These are phyloP conservation scores for Drosophila mojavensis DNA, from an alignment of 1,140 invertebrate genomes.

Conservation along the genomic window DNA sequence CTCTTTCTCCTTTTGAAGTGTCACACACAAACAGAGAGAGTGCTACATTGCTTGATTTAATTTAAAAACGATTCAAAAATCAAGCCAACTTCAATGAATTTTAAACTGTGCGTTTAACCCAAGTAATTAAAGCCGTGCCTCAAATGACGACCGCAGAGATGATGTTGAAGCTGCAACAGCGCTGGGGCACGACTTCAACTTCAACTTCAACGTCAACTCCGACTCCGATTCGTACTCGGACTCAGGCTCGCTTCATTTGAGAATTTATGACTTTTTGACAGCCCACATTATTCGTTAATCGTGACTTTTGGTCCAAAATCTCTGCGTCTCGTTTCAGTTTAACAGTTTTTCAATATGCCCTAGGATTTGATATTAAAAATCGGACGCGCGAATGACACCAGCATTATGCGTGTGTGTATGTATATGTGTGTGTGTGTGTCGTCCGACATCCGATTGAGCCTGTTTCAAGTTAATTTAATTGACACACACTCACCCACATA, in stretches of 20 bases:
- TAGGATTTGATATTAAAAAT: conserved; percentile 71
- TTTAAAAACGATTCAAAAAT: conserved; percentile 82
- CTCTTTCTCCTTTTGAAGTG: neutral
- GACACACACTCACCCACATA: conserved; percentile 61
- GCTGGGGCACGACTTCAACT: conserved; percentile 47
- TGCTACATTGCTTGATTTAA: conserved; percentile 65
- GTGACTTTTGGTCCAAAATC: conserved; percentile 74
- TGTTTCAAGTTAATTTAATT: no score
- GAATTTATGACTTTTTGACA: conserved; percentile 82
- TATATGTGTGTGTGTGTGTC: neutral
- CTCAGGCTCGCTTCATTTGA: conserved; percentile 63
- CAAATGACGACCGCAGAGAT: conserved; percentile 47
- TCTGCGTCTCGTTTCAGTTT: conserved; percentile 31
- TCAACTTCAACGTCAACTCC: conserved; percentile 15
- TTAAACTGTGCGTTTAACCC: conserved; percentile 78
- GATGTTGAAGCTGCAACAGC: neutral
- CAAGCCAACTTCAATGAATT: conserved; percentile 68
- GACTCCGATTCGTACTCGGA: conserved; percentile 6
- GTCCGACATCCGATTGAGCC: no score
- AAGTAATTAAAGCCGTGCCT: conserved; percentile 71
- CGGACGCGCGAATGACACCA: conserved; percentile 75
- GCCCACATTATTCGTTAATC: conserved; percentile 82
- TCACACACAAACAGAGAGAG: neutral
- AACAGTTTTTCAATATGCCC: conserved; percentile 5
- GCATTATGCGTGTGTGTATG: conserved; percentile 41